phyloP scores from a whole-genome alignment of 1,140 invertebrate genomes.

The Diabrotica virgifera region DNA sequence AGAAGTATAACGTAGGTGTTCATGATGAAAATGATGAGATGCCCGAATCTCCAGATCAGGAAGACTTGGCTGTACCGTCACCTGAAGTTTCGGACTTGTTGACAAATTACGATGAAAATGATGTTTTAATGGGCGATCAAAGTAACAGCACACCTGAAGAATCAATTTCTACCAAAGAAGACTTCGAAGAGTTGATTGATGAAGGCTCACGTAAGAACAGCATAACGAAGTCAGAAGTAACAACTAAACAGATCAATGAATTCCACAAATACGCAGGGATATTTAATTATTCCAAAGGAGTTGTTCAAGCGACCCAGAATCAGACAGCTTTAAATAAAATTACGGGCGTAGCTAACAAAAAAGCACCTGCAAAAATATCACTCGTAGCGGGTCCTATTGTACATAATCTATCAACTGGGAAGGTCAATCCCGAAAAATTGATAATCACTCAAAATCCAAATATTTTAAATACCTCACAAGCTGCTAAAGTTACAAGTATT shows the following conservation, averaged over 20 bases:
- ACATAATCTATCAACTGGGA: conserved; percentile 20
- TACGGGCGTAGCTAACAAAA: conserved; percentile 25
- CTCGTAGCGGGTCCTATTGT: conserved; percentile 32
- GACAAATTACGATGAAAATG: conserved; percentile 56
- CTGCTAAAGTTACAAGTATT: conserved; percentile 37
- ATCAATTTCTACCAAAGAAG: conserved; percentile 60
- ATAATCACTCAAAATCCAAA: conserved; percentile 27
- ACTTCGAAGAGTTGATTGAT: conserved; percentile 60
- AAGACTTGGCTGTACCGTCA: conserved; percentile 51
- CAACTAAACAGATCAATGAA: conserved; percentile 40
- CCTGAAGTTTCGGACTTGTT: conserved; percentile 49
- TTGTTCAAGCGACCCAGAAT: conserved; percentile 17
- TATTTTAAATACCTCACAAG: conserved; percentile 29
- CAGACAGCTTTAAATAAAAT: conserved; percentile 9
- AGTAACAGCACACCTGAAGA: conserved; percentile 59
- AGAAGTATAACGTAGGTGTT: conserved; percentile 39
- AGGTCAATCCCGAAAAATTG: conserved; percentile 26
- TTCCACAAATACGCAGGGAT: conserved; percentile 43
- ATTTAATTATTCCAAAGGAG: conserved; percentile 26
- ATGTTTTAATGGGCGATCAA: conserved; percentile 61
- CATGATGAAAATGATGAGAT: conserved; percentile 46
- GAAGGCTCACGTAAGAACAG: conserved; percentile 54
- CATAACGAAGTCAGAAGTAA: conserved; percentile 39
- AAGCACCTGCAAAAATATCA: conserved; percentile 34
- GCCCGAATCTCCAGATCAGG: conserved; percentile 55